Evolutionary conservation across 2,113 vertebrate genomes (phyloP).

Genomic region (Anthoscopus minutus): DNA sequence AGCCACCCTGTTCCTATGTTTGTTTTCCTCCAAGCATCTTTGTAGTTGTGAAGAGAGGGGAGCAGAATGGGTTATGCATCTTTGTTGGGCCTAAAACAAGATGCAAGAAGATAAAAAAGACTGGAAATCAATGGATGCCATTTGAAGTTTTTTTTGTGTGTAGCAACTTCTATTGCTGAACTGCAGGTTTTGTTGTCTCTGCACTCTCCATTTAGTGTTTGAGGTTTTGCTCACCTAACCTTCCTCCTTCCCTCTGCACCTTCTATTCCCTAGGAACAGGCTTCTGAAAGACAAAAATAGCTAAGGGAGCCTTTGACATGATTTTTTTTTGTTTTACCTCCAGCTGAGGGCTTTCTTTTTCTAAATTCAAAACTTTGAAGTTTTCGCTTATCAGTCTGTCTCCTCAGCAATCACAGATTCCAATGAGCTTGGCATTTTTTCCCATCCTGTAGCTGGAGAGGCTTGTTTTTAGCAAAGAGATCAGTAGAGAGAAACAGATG

Average conservation of each 20-base stretch:
- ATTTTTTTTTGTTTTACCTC: conserved; percentile 48
- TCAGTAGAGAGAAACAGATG: conserved; percentile 34
- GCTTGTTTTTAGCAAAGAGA: conserved; percentile 32
- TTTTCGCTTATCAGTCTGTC: conserved; percentile 35
- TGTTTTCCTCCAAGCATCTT: conserved; percentile 28
- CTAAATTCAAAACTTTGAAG: conserved; percentile 56
- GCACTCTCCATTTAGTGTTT: conserved; percentile 17
- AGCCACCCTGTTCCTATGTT: not conserved
- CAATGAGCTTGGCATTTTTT: conserved; percentile 40
- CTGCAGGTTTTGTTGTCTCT: conserved; percentile 46
- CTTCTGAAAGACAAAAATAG: conserved; percentile 45
- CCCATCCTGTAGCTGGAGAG: conserved; percentile 32
- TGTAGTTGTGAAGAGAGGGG: not conserved
- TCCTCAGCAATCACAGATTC: conserved; percentile 26
- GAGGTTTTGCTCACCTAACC: conserved; percentile 48
- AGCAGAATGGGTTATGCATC: conserved; percentile 8
- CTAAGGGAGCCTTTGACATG: conserved; percentile 20
- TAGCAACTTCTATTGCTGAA: conserved; percentile 41
- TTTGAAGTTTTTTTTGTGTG: conserved; percentile 60
- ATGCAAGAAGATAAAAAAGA: conserved; percentile 51
- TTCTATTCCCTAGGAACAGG: conserved; percentile 6
- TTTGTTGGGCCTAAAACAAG: conserved; percentile 36
- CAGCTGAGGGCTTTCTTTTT: not conserved
- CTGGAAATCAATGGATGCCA: conserved; percentile 56
- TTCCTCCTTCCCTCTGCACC: conserved; percentile 3